Base-by-base conservation (phyloP, 2,797 vertebrate genomes). In the Dendrocincla tyrannina region DNA sequence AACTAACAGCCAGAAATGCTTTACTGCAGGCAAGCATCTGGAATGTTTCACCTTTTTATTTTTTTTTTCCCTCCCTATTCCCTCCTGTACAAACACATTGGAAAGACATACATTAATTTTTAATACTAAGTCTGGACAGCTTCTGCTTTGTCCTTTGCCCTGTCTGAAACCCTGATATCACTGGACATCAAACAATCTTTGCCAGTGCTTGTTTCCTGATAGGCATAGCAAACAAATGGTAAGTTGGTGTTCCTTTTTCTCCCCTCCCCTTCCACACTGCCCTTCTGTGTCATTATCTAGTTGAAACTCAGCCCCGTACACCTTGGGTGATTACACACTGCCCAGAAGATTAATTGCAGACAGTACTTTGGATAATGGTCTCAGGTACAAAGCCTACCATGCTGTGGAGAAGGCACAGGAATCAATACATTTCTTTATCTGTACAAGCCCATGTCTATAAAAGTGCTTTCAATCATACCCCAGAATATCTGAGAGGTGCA, bases 1-100 rank as follows among this genome's bases (percentile, higher is more conserved):
- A 98, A 98, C 98, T 98, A 98, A 98, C 98, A 98, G 97, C 98
- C 97, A 98, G 97, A 97, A 98, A 98, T 98, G 97, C 95, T 98
- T 98, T 98, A 98, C 98, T 97, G 97, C 96, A 70, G 79, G 92
- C 96, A 96, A 97, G 97, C 98, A 98, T 98, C 98, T 98, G 98
- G 98, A 98, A 92, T 73, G 89, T 94, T 98, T 98, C 98, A 98
- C 98, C 97, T 98, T 97, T 93, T 92, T 97, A 97, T 88, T 74
- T 55, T 33, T 46, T 28, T 80, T 93, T 18, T 5, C 6, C 8
- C 16, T 85, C 64, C 16, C 13, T 37, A 55, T 88, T 76, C 14
- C 16, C 93, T 96, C 89, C 81, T 16, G 52, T 94, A 96, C 90
- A 97, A 97, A 98, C 94, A 81, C 85, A 93, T 97, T 96, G 96